Base-by-base conservation (phyloP, 2,113 vertebrate genomes). In the Garra rufa region DNA sequence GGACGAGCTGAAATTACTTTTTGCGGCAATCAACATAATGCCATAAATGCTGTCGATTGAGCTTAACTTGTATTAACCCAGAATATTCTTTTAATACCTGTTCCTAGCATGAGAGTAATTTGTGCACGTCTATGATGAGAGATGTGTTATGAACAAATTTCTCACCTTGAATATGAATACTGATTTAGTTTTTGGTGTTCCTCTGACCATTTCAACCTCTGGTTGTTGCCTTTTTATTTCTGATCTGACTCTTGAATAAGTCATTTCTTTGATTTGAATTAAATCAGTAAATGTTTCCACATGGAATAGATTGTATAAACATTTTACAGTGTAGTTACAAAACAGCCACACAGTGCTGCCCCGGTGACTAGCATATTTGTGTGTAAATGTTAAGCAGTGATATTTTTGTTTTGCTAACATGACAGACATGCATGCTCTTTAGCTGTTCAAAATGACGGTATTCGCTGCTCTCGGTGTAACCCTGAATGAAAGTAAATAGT, bases 401-500 rank as follows among this genome's bases (percentile, higher is more conserved):
- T 78, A 26, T 78, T 69, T 43, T 70, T 74, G 11, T 85, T 43
- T 73, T 46, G 41, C 81, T 81, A 86, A 88, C 87, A 79, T 71
- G 59, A 83, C 63, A 87, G 83, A 83, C 57, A 85, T 78, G 75
- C 63, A 85, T 85, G 76, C 85, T 85, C 82, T 83, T 84, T 81
- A 81, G 44, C 81, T 73, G 30, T 74, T 82, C 71, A 85, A 61
- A 87, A 46, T 44, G 71, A 67, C 41, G 76, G 83, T 63, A 52
- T 83, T 87, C 80, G 87, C 75, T 85, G 41, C 69, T 57, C 76
- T 85, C 67, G 80, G 91, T 80, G 86, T 87, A 86, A 86, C 70
- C 70, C 73, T 83, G 82, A 92, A 87, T 88, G 85, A 86, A 88
- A 91, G 78, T 88, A 85, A 89, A 83, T 91, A 86, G 88, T 90